Percentiles rank a stretch among this genome's conserved stretches.
These are phyloP conservation scores for Pristiophorus japonicus DNA, from an alignment of 2,113 vertebrate species.

Conservation along the genomic window DNA sequence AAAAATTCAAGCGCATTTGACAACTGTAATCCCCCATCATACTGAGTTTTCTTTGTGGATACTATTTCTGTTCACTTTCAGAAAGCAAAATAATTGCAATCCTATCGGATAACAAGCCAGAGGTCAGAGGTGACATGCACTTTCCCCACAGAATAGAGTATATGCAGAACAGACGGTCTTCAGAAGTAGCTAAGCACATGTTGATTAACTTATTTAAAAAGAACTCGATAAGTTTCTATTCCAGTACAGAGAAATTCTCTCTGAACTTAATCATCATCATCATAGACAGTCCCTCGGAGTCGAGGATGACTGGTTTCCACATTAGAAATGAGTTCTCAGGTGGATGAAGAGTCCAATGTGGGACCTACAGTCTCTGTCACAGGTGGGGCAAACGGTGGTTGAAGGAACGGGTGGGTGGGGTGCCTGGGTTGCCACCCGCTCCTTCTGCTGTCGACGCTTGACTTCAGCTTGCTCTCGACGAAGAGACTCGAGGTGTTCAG, in stretches of 20 bases:
- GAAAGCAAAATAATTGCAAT: not conserved
- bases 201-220: not conserved
- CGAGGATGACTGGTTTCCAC: too few relatives aligned
- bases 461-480: too few relatives aligned
- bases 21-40: not conserved
- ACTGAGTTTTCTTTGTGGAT: not conserved
- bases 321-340: too few relatives aligned
- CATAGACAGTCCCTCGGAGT: too few relatives aligned
- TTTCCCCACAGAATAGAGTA: not conserved
- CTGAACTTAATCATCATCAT: too few relatives aligned
- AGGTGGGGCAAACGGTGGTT: too few relatives aligned
- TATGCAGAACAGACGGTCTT: conserved; percentile 4
- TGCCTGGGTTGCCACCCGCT: too few relatives aligned
- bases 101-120: not conserved
- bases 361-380: too few relatives aligned
- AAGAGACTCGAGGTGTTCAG: too few relatives aligned
- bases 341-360: too few relatives aligned
- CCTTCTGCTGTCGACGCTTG: too few relatives aligned
- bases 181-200: not conserved
- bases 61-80: not conserved
- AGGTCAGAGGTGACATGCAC: not conserved
- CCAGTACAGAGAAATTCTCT: not conserved
- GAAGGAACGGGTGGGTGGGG: too few relatives aligned
- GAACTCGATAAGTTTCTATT: not conserved
- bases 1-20: not conserved